Evolutionary conservation across 2,113 vertebrate species (phyloP).

Genomic region (Copsychus sechellarum): DNA sequence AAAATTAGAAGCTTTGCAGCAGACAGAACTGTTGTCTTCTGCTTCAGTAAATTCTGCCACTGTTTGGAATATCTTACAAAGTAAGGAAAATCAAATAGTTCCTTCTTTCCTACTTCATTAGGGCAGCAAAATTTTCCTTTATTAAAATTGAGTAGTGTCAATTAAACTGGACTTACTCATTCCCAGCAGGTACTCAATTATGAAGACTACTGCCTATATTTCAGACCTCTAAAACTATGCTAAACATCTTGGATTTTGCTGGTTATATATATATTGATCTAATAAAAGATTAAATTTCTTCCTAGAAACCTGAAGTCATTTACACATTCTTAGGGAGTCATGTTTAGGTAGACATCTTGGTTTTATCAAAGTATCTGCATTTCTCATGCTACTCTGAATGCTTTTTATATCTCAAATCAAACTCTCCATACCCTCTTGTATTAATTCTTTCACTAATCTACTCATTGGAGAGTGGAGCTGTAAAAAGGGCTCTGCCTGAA

Average conservation of each 20-base stretch:
- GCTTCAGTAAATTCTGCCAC: background rate
- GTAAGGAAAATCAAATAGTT: background rate
- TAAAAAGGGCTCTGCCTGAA: background rate
- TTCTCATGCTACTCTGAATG: background rate
- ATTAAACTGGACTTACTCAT: background rate
- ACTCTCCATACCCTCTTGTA: background rate
- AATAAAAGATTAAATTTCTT: background rate
- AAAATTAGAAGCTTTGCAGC: background rate
- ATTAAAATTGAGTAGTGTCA: background rate
- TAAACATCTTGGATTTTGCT: background rate
- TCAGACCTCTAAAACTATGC: background rate
- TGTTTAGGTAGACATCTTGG: background rate
- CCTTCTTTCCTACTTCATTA: background rate
- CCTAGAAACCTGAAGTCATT: background rate
- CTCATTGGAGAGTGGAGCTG: background rate
- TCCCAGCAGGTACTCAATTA: background rate
- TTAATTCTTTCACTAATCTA: background rate
- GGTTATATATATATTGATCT: background rate
- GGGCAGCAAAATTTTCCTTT: background rate
- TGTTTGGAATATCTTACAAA: background rate
- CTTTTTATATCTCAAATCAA: background rate
- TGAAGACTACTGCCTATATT: background rate
- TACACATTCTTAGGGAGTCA: background rate
- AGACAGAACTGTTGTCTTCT: background rate
- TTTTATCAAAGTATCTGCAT: background rate